Conservation (phyloP, 2,113 vertebrate genomes). For the Dasyornis broadbenti region DNA sequence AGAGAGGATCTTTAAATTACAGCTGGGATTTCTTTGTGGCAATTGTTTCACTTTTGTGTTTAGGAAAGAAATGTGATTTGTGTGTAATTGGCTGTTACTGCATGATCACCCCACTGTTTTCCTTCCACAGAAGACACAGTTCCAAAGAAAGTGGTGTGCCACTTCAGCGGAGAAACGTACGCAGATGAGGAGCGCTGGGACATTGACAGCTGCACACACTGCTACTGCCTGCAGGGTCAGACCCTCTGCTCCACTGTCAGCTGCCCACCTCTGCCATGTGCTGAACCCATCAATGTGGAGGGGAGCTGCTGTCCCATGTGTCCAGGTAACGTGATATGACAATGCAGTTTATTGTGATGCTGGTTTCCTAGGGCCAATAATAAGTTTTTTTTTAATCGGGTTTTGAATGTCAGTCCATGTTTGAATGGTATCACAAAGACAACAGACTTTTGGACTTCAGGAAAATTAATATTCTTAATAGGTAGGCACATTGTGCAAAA, state of each 20-base stretch:
- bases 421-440: background rate
- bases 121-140: constrained; percentile 76
- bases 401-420: background rate
- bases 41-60: background rate
- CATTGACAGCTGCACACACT: constrained; percentile 90
- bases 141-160: constrained; percentile 82
- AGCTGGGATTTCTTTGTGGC: background rate
- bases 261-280: constrained; percentile 84
- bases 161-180: constrained; percentile 84
- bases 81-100: background rate
- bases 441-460: background rate
- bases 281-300: constrained; percentile 79
- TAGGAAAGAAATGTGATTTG: background rate
- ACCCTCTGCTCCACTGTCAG: constrained; percentile 90
- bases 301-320: constrained; percentile 90
- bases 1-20: background rate
- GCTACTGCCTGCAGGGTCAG: constrained; percentile 91
- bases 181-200: constrained; percentile 89
- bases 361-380: background rate
- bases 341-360: background rate
- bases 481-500: background rate
- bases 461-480: background rate
- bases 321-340: constrained; percentile 69
- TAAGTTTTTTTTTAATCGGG: background rate
- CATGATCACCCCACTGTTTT: background rate